A percentile compares a stretch with the other conserved stretches of the same genome.
phyloP scores from a whole-genome alignment of 2,797 vertebrate genomes.

The Remorina albescens region DNA sequence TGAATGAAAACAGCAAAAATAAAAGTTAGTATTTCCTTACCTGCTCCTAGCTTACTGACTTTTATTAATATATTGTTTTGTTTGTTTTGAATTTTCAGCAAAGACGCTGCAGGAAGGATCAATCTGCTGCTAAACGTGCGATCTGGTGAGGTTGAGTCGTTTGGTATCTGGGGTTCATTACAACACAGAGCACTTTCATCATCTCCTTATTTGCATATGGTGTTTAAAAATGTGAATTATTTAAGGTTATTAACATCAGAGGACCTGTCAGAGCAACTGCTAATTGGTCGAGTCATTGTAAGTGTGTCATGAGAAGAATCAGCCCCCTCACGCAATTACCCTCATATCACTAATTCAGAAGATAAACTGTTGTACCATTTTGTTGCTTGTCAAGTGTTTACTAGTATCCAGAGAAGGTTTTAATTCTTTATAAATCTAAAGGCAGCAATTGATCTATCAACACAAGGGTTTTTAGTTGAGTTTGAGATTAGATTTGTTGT shows the following conservation, averaged over 20 bases:
- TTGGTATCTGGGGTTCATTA: constrained; percentile 15
- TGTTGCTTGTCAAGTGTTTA: constrained; percentile 81
- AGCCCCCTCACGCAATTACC: constrained; percentile 53
- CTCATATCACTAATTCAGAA: constrained; percentile 78
- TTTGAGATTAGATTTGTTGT: constrained; percentile 1
- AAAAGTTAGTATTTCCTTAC: constrained; percentile 79
- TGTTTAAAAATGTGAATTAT: constrained; percentile 73
- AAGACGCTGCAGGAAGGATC: background rate
- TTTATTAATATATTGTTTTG: background rate
- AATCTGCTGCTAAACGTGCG: background rate
- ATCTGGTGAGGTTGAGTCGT: background rate
- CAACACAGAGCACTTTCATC: constrained; percentile 45
- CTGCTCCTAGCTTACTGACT: constrained; percentile 50
- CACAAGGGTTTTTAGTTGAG: constrained; percentile 14
- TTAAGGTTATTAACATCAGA: constrained; percentile 70
- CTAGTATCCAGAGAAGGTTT: constrained; percentile 69
- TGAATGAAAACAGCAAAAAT: constrained; percentile 79
- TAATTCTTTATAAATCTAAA: constrained; percentile 81
- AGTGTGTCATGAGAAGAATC: constrained; percentile 57
- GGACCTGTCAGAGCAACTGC: constrained; percentile 74
- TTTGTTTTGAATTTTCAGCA: constrained; percentile 1
- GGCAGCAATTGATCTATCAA: constrained; percentile 71
- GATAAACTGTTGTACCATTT: constrained; percentile 77
- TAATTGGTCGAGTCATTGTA: constrained; percentile 66
- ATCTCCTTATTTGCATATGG: constrained; percentile 56